These are phyloP conservation scores for Chloromyia formosa DNA, from an alignment of 2,888 invertebrate species.

Conservation along the genomic window DNA sequence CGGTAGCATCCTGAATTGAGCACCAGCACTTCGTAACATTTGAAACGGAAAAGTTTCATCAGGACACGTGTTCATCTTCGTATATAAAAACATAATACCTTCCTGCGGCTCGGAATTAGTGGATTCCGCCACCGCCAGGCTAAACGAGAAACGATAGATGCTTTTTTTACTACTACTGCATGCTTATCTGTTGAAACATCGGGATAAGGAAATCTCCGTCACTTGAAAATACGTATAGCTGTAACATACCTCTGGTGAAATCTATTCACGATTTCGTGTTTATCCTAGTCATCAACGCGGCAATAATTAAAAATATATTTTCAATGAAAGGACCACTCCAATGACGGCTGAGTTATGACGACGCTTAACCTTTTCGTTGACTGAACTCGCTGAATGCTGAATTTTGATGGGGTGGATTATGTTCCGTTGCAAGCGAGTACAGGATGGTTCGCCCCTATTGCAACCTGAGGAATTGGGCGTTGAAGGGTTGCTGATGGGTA, in stretches of 20 bases:
- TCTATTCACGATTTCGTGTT: background rate
- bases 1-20: background rate
- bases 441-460: too few species aligned
- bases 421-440: too few species aligned
- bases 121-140: too few species aligned
- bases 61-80: slow-evolving; percentile 3
- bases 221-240: background rate
- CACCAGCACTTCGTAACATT: background rate
- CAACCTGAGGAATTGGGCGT: too few species aligned
- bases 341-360: slow-evolving; percentile 9
- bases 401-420: background rate
- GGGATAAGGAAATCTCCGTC: background rate
- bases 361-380: background rate
- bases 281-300: background rate
- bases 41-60: background rate
- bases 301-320: slow-evolving; percentile 40
- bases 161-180: background rate
- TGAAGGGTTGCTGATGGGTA: too few species aligned
- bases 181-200: background rate
- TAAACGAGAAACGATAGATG: background rate
- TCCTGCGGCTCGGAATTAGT: too few species aligned
- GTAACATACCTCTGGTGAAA: background rate
- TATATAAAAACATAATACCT: too few species aligned
- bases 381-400: background rate
- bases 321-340: background rate